phyloP scores from a whole-genome alignment of 2,888 invertebrate genomes.

The Platycheirus albimanus region DNA sequence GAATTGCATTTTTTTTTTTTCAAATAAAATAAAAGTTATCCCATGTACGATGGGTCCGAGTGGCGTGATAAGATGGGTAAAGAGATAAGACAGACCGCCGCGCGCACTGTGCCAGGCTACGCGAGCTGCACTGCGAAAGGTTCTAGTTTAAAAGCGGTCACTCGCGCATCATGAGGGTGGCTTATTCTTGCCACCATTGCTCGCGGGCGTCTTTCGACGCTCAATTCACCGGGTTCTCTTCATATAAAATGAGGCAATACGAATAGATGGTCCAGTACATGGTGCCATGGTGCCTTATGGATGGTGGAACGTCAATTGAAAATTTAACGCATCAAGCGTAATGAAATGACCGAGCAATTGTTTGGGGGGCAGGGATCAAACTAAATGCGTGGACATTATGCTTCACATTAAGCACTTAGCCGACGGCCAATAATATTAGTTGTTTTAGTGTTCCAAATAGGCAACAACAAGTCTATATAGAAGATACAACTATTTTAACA shows the following conservation, averaged over 20 bases:
- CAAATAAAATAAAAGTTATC: conserved; percentile 49
- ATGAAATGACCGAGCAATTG: conserved; percentile 63
- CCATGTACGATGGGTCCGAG: conserved; percentile 19
- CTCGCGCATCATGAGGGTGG: conserved; percentile 73
- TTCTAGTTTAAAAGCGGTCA: conserved; percentile 73
- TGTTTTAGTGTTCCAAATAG: background rate
- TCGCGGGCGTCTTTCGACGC: conserved; percentile 55
- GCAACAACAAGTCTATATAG: background rate
- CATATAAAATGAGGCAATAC: too few relatives aligned
- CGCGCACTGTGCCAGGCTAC: conserved; percentile 13
- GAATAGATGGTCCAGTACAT: background rate
- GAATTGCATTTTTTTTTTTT: conserved; percentile 36
- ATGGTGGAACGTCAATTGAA: conserved; percentile 54
- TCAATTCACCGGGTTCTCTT: conserved; percentile 25
- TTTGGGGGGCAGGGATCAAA: conserved; percentile 69
- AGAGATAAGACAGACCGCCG: too few relatives aligned
- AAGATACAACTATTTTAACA: background rate
- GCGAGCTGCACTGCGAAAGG: background rate
- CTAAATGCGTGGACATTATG: conserved; percentile 74
- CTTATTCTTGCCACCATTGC: conserved; percentile 42
- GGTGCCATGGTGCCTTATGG: conserved; percentile 64
- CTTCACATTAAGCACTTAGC: conserved; percentile 74
- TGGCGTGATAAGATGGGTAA: background rate
- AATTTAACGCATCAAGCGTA: conserved; percentile 64
- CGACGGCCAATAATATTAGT: conserved; percentile 38